These are phyloP conservation scores for Mamestra configurata DNA, from an alignment of 1,140 invertebrate genomes.

Conservation along the genomic window DNA sequence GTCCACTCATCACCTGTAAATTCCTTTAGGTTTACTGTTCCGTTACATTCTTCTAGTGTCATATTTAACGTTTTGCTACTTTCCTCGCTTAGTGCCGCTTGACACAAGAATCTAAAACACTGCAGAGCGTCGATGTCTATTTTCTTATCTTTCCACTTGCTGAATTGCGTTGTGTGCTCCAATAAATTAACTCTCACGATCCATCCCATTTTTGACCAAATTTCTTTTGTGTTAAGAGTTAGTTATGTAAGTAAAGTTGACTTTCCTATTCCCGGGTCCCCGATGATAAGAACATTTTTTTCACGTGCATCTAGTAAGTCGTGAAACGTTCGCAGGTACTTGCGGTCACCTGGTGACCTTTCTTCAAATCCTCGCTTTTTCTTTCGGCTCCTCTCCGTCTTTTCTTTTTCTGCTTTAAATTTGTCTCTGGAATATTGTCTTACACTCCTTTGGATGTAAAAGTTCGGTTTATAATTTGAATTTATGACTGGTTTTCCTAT, in stretches of 20 bases:
- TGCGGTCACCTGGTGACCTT: too few species aligned
- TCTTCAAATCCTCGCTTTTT: too few species aligned
- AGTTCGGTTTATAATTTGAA: neutral
- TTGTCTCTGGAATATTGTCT: too few species aligned
- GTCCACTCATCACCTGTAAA: neutral
- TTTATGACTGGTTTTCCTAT: neutral
- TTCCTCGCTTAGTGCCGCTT: neutral
- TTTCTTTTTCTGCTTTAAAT: too few species aligned
- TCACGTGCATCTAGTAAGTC: neutral
- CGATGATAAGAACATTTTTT: neutral
- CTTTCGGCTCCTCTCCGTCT: too few species aligned
- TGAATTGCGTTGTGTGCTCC: neutral
- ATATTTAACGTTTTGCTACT: neutral
- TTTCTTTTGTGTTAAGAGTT: constrained; percentile 14
- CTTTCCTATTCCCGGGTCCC: constrained; percentile 6
- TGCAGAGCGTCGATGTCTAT: neutral
- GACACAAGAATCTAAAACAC: constrained; percentile 10
- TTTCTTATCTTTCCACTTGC: neutral
- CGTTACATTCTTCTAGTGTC: neutral
- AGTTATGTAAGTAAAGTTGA: neutral
- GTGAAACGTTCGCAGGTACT: too few species aligned
- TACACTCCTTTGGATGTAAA: neutral
- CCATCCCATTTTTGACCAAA: neutral
- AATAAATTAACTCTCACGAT: constrained; percentile 21
- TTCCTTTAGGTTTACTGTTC: neutral